Conservation (phyloP, 2,888 invertebrate genomes). For the Hypomecis punctinalis region DNA sequence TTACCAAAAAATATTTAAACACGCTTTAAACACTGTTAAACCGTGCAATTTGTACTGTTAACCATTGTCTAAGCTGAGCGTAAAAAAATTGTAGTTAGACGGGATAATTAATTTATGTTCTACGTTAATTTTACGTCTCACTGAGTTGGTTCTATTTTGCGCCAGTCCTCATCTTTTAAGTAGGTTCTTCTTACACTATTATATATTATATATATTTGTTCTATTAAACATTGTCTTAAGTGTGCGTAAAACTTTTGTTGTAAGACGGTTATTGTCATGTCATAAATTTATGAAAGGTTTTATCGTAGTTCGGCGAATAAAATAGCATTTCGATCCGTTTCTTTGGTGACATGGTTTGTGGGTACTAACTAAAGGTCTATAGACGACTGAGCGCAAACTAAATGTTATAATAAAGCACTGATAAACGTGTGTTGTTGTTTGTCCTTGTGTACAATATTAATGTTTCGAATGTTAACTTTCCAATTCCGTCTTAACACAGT, state of each 20-base stretch:
- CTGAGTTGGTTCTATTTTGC: slow-evolving; percentile 13
- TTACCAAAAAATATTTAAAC: too few species aligned
- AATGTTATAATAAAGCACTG: slow-evolving; percentile 42
- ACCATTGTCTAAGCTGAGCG: too few species aligned
- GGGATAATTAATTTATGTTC: too few species aligned
- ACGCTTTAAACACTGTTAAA: too few species aligned
- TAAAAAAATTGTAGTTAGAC: too few species aligned
- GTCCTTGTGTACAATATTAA: slow-evolving; percentile 30
- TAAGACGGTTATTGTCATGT: too few species aligned
- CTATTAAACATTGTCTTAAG: too few species aligned
- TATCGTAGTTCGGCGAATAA: too few species aligned
- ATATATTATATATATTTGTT: too few species aligned
- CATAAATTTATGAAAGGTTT: too few species aligned
- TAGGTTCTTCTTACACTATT: not conserved
- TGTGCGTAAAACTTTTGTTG: too few species aligned
- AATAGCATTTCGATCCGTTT: slow-evolving; percentile 41
- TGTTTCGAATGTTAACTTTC: not conserved
- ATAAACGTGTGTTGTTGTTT: slow-evolving; percentile 40
- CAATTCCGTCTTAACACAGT: not conserved
- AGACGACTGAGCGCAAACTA: slow-evolving; percentile 74
- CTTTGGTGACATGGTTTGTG: slow-evolving; percentile 39
- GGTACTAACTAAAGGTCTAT: slow-evolving; percentile 67
- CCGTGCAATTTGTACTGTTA: too few species aligned
- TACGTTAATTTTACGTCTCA: not conserved
- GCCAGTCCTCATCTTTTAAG: not conserved